phyloP scores from a whole-genome alignment of 2,888 invertebrate species.

The Gastracanthus pulcherrimus region DNA sequence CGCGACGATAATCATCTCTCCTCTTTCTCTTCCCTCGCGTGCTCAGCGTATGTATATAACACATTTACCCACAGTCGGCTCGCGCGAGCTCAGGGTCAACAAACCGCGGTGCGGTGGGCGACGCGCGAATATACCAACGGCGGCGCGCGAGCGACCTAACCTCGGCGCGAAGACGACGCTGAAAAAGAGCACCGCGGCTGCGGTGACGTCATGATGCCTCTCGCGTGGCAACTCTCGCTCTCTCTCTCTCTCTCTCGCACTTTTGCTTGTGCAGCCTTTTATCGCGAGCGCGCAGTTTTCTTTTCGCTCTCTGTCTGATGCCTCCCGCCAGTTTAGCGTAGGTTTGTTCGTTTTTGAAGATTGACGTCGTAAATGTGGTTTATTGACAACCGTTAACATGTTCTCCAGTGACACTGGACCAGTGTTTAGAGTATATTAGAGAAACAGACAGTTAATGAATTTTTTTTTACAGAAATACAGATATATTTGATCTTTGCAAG shows the following conservation, averaged over 20 bases:
- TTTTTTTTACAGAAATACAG: no score
- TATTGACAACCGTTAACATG: background rate
- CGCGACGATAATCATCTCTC: constrained; percentile 31
- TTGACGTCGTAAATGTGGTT: background rate
- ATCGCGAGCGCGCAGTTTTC: no score
- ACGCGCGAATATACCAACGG: constrained; percentile 40
- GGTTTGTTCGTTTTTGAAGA: background rate
- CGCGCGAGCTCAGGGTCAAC: constrained; percentile 44
- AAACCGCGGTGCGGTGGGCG: constrained; percentile 35
- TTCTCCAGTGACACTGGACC: background rate
- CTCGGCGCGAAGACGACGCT: background rate
- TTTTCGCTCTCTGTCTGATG: no score
- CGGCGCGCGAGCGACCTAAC: constrained; percentile 10
- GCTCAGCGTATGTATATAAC: background rate
- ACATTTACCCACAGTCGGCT: background rate
- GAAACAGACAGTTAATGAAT: no score
- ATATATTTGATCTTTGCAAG: no score
- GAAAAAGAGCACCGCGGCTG: background rate
- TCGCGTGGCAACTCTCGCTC: constrained; percentile 32
- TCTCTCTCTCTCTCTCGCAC: background rate
- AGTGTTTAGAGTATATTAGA: no score
- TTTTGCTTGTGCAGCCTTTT: background rate
- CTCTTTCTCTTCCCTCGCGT: background rate
- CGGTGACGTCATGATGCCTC: constrained; percentile 28
- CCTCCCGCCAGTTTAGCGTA: background rate